Evolutionary conservation across 2,797 vertebrate genomes (phyloP), one percentile per base, ranked within the genome.

Genomic region (Anguilla marmorata): DNA sequence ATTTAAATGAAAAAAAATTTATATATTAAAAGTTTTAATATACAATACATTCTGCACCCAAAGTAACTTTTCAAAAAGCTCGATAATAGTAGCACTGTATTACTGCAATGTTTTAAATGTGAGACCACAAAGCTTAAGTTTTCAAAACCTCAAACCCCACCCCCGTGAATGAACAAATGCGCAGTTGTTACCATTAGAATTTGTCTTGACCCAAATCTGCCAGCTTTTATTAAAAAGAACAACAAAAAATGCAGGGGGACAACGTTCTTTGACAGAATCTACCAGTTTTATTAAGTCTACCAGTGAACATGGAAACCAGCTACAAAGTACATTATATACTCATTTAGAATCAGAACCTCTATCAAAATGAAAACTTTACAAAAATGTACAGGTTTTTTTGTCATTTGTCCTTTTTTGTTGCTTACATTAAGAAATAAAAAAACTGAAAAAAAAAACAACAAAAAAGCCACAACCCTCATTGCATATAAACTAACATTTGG

Each of bases 401-500:
- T 94, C 92, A 91, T 93, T 92, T 86, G n/a, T 87, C 58, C 24
- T 85, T 72, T 48, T 94, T 93, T 93, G 93, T 93, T 95, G 92
- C 96, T 91, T 94, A 95, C 93, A 95, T 96, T 96, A 95, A 94
- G 93, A 92, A 94, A 84, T 58, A n/a, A 84, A 66, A 54, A 86
- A 84, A 56, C 12, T 60, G 85, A 87, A 85, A 74, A 50, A 48
- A n/a, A 24, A 52, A 50, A n/a, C 37, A 41, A 41, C 16, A 3
- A 84, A 80, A 87, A 89, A 87, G 85, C 86, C 88, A 88, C 86
- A 87, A 82, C 76, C 88, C 92, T 94, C 90, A 93, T 95, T 96
- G 95, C 94, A 96, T 95, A 95, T 95, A 95, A 96, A 95, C 94
- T 93, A 95, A 94, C 95, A 95, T 96, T 96, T 96, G 94, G 93